A percentile compares a stretch with the other conserved stretches of the same genome.
Evolutionary conservation across 2,797 vertebrate species (phyloP).

Genomic region (Onychomys arenicola): DNA sequence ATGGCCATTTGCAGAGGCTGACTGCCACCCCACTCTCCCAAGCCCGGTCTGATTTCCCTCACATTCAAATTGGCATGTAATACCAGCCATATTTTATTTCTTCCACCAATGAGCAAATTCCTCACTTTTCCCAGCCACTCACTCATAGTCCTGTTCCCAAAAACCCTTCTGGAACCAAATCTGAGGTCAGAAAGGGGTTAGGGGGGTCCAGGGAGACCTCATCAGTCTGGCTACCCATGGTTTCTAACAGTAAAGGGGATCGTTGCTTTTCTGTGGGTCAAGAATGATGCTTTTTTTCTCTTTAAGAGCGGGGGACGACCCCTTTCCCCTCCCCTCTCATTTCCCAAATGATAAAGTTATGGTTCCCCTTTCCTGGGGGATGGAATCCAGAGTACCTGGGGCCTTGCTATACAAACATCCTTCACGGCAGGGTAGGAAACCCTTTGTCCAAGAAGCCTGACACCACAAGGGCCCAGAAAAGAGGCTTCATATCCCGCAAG

Average conservation of each 20-base stretch:
- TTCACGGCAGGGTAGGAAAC: slow-evolving; percentile 69
- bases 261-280: not conserved
- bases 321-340: not conserved
- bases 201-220: not conserved
- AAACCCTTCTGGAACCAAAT: slow-evolving; percentile 60
- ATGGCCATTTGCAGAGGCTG: slow-evolving; percentile 38
- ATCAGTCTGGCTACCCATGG: not conserved
- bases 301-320: not conserved
- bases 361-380: slow-evolving; percentile 38
- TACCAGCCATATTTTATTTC: slow-evolving; percentile 66
- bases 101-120: slow-evolving; percentile 49
- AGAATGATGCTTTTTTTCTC: not conserved
- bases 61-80: slow-evolving; percentile 56
- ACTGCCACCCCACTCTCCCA: slow-evolving; percentile 60
- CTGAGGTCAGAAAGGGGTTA: not conserved
- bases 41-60: slow-evolving; percentile 55
- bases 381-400: slow-evolving; percentile 59
- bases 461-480: slow-evolving; percentile 64
- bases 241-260: slow-evolving; percentile 55
- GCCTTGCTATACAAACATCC: slow-evolving; percentile 69
- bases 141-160: slow-evolving; percentile 42
- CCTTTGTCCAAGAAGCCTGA: slow-evolving; percentile 82
- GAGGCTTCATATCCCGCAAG: slow-evolving; percentile 37
- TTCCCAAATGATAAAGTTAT: slow-evolving; percentile 58
- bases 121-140: slow-evolving; percentile 47